Conservation (phyloP, 2,797 vertebrate species). For the Columba guinea region DNA sequence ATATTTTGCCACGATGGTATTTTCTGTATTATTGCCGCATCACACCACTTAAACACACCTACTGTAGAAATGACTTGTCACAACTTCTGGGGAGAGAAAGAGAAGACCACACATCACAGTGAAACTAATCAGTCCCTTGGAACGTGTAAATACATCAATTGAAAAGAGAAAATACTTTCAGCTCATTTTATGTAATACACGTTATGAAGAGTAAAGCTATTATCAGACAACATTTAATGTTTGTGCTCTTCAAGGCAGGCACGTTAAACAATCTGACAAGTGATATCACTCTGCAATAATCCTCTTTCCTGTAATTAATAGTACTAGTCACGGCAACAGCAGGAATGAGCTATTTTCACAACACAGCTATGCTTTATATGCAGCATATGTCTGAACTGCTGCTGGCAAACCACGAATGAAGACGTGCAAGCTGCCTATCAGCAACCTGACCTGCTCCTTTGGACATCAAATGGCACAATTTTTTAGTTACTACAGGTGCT, state of each 20-base stretch:
- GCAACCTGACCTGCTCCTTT: not conserved
- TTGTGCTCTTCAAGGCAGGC: not conserved
- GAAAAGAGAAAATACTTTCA: not conserved
- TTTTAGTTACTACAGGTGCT: not conserved
- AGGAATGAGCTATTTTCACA: not conserved
- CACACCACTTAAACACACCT: not conserved
- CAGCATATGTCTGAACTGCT: not conserved
- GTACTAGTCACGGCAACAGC: not conserved
- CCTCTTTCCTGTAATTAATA: slow-evolving; percentile 37
- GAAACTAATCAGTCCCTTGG: not conserved
- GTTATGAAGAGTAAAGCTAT: not conserved
- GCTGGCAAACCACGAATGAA: not conserved
- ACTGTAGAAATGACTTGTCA: not conserved
- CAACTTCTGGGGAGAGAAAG: not conserved
- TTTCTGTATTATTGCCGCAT: not conserved
- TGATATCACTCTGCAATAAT: not conserved
- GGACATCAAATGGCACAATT: not conserved
- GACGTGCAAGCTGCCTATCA: not conserved
- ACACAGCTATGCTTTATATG: not conserved
- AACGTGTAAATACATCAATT: not conserved
- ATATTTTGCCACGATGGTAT: not conserved
- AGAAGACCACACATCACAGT: not conserved
- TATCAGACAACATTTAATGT: not conserved
- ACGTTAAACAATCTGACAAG: slow-evolving; percentile 33
- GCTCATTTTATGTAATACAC: not conserved